phyloP scores from a whole-genome alignment of 2,888 invertebrate species.

The Caenorhabditis zanzibari region DNA sequence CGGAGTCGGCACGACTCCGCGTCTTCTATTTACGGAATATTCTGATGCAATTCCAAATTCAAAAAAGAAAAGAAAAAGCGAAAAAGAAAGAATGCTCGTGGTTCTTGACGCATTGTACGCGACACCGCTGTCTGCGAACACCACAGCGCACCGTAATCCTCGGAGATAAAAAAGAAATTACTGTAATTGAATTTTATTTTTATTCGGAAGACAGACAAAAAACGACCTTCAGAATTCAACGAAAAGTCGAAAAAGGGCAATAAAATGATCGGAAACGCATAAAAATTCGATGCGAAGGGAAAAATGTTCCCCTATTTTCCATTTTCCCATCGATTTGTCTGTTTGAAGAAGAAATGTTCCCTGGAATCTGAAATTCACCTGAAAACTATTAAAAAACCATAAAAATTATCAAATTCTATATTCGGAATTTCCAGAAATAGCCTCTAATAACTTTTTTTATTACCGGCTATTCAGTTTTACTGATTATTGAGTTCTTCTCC shows the following conservation, averaged over 20 bases:
- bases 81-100: background rate
- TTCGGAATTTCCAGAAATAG: background rate
- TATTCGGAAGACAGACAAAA: constrained; percentile 6
- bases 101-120: background rate
- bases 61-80: constrained; percentile 3
- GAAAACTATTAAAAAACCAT: too few relatives aligned
- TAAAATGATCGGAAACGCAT: constrained; percentile 49
- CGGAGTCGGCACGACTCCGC: constrained; percentile 22
- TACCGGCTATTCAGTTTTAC: too few relatives aligned
- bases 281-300: constrained; percentile 8
- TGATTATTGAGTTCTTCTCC: too few relatives aligned
- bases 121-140: background rate
- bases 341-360: too few relatives aligned
- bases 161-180: background rate
- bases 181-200: too few relatives aligned
- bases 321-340: background rate
- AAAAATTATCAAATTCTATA: background rate
- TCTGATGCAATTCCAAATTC: background rate
- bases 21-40: background rate
- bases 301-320: constrained; percentile 8
- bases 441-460: background rate
- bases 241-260: constrained; percentile 39
- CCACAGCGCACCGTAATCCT: constrained; percentile 13
- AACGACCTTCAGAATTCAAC: constrained; percentile 18
- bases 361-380: background rate